Evolutionary conservation across 2,113 vertebrate species (phyloP), one percentile per base, ranked within the genome.

Genomic region (Chrysochloris asiatica): DNA sequence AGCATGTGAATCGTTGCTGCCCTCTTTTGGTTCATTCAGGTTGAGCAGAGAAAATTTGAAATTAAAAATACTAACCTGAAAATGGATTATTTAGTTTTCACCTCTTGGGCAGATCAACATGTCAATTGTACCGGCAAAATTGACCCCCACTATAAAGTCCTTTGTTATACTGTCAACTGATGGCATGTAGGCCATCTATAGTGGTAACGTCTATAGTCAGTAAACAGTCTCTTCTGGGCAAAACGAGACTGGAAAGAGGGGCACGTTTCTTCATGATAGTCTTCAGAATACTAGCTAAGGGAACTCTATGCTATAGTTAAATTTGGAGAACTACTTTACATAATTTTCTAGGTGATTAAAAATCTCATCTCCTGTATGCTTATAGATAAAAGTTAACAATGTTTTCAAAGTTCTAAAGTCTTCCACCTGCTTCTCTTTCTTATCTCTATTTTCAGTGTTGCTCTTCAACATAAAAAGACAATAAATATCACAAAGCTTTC

Each of bases 1-100:
- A 88, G 71, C 45, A 1, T 0, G 47, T 90, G 93, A 82, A 83
- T 47, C 26, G 0, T 0, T 94, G 93, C 93, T 97, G 96, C 96
- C 97, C 96, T 97, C 97, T 97, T 88, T 94, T 72, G 97, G 96
- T 79, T 95, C 71, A 75, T 69, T 92, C 1, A 0, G 59, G 41
- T 28, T 89, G 24, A 83, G 38, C 61, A 86, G 48, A 84, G 26
- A 93, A 47, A 47, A 65, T 89, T 71, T 65, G 56, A 77, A 56
- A 22, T 56, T 81, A 65, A 67, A 65, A 91, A 47, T 10, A 92
- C 33, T 45, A 85, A 28, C 86, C 38, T 88, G 92, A 92, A 94
- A 80, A 76, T 26, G 83, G 48, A 24, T 80, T 90, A 81, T 76
- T 95, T 72, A 84, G 59, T 69, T 89, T 4, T 56, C 61, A 83